Evolutionary conservation across 2,797 vertebrate genomes (phyloP), one percentile per base, ranked within the genome.

Genomic region (Acrocephalus scirpaceus): DNA sequence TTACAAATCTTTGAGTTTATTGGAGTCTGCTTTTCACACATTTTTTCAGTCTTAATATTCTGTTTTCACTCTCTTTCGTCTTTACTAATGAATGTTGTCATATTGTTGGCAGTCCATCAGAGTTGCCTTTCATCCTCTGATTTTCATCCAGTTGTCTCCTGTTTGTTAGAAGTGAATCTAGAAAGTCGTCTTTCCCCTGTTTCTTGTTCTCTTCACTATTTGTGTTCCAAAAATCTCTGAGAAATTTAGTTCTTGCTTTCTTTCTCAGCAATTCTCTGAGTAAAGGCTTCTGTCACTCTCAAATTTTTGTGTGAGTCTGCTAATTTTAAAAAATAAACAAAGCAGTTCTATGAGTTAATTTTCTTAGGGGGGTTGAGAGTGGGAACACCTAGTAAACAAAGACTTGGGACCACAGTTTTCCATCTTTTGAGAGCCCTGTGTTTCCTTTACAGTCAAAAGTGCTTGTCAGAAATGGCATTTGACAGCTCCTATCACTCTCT

Each of bases 401-500:
- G 40, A 26, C 61, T 54, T 40, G 22, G 18, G 45, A 58, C 16
- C 5, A 23, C 16, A 65, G 11, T 87, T 90, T 96, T 94, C 65
- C 44, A 51, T 83, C 81, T 61, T 82, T 29, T 26, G 51, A 69
- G n/a, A 60, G 58, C 69, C 36, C 72, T 42, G 23, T 67, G 58
- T 93, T 93, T 90, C 60, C 71, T 94, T 87, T 90, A 27, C 56
- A 91, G 67, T 14, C 38, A 61, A 74, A 88, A 95, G 86, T 88
- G 53, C 82, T 70, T 94, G 92, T 94, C 94, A 96, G 91, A 93
- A 89, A 88, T 76, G 51, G 62, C 66, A 93, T 93, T 88, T 96
- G 91, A 95, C 95, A 93, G 70, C 85, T 93, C 90, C 87, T 93
- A 19, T 88, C 87, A 69, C 75, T 65, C 87, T 84, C 27, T 93